Evolutionary conservation across 2,113 vertebrate species (phyloP).

Genomic region (Leuciscus idus): DNA sequence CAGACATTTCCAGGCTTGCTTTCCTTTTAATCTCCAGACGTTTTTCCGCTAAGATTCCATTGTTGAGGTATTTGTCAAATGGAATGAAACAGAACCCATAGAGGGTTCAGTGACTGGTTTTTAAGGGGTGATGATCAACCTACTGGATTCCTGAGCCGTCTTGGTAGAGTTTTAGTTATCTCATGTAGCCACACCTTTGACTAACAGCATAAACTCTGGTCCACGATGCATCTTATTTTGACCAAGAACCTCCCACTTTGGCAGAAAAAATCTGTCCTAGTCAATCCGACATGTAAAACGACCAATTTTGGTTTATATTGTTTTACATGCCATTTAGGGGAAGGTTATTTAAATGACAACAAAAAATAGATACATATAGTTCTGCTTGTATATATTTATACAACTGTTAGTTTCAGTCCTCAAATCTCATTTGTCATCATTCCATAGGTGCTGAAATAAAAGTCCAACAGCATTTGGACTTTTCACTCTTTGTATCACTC

Average conservation of each 20-base stretch:
- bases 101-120: conserved; percentile 6
- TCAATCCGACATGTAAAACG: not conserved
- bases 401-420: no score
- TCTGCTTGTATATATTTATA: no score
- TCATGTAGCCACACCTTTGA: not conserved
- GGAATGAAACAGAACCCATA: conserved; percentile 59
- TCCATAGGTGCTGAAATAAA: no score
- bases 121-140: conserved; percentile 23
- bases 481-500: no score
- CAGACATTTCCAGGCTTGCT: conserved; percentile 60
- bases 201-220: not conserved
- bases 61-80: conserved; percentile 71
- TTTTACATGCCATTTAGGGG: no score
- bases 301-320: not conserved
- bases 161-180: not conserved
- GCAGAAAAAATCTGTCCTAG: not conserved
- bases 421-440: no score
- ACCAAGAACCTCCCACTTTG: not conserved
- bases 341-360: no score
- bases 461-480: no score
- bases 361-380: no score
- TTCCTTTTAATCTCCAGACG: conserved; percentile 68
- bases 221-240: not conserved
- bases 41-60: conserved; percentile 65
- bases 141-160: not conserved